These are phyloP conservation scores for Lasaia peninsularis DNA, from an alignment of 1,140 invertebrate species.

Conservation along the genomic window DNA sequence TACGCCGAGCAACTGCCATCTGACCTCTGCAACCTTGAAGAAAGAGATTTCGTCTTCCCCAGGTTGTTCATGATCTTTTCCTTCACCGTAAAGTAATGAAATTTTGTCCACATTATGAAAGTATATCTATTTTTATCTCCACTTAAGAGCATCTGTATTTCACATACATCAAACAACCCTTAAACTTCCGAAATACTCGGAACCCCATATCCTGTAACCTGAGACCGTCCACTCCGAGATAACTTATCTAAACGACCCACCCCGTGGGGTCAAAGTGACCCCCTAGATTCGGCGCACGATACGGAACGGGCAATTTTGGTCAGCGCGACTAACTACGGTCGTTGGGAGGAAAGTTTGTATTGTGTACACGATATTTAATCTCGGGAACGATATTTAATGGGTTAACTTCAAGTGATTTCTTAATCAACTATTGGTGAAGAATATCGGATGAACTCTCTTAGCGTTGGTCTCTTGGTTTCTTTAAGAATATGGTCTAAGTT, in stretches of 20 bases:
- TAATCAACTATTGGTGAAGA: not conserved
- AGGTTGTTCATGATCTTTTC: not conserved
- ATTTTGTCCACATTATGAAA: not conserved
- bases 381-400: conserved; percentile 15
- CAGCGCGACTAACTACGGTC: conserved; percentile 27
- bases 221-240: conserved; percentile 33
- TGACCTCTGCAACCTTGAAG: too few species aligned
- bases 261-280: conserved; percentile 28
- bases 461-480: too few species aligned
- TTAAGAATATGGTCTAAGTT: too few species aligned
- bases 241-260: conserved; percentile 38
- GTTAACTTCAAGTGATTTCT: conserved; percentile 10
- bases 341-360: conserved; percentile 29
- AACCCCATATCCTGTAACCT: conserved; percentile 34
- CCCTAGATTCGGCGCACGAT: conserved; percentile 27
- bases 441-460: too few species aligned
- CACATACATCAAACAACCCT: conserved; percentile 36
- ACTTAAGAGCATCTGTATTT: conserved; percentile 25
- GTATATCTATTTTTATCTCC: conserved; percentile 13
- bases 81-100: not conserved
- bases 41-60: too few species aligned
- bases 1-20: too few species aligned
- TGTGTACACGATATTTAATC: conserved; percentile 34
- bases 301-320: conserved; percentile 34
- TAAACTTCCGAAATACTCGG: conserved; percentile 26